phyloP scores from a whole-genome alignment of 2,797 vertebrate genomes.

The Echeneis naucrates region DNA sequence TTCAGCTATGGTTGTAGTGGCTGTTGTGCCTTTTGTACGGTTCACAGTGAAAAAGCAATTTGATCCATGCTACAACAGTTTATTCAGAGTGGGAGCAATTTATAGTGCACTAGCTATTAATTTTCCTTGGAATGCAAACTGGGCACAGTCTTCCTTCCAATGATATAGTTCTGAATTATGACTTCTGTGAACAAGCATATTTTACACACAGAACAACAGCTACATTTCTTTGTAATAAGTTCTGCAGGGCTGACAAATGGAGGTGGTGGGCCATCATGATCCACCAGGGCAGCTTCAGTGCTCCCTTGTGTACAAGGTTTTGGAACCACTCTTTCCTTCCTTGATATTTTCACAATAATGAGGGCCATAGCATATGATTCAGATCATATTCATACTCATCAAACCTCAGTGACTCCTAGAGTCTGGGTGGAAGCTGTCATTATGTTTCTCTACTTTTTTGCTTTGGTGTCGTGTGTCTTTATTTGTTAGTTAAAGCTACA shows the following conservation, averaged over 20 bases:
- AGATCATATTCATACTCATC: neutral
- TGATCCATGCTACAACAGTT: conserved; percentile 71
- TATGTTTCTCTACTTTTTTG: neutral
- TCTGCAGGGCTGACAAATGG: conserved; percentile 24
- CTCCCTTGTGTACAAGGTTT: neutral
- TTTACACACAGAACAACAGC: conserved; percentile 25
- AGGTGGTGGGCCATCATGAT: neutral
- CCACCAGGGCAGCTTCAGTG: neutral
- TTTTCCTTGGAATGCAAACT: conserved; percentile 72
- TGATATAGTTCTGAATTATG: conserved; percentile 65
- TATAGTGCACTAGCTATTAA: conserved; percentile 64
- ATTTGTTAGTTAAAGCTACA: neutral
- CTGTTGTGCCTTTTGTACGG: conserved; percentile 56
- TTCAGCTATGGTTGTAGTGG: conserved; percentile 44
- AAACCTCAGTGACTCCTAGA: neutral
- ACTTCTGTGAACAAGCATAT: conserved; percentile 47
- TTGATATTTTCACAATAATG: neutral
- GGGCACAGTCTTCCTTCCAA: conserved; percentile 58
- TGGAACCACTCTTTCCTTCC: neutral
- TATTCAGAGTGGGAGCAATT: conserved; percentile 69
- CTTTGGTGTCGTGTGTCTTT: neutral
- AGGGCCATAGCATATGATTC: neutral
- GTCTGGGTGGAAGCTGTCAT: neutral
- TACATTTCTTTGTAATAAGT: conserved; percentile 29
- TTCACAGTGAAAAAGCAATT: conserved; percentile 67